Evolutionary conservation across 2,888 invertebrate species (phyloP), one percentile per base, ranked within the genome.

Genomic region (Acleris laterana): DNA sequence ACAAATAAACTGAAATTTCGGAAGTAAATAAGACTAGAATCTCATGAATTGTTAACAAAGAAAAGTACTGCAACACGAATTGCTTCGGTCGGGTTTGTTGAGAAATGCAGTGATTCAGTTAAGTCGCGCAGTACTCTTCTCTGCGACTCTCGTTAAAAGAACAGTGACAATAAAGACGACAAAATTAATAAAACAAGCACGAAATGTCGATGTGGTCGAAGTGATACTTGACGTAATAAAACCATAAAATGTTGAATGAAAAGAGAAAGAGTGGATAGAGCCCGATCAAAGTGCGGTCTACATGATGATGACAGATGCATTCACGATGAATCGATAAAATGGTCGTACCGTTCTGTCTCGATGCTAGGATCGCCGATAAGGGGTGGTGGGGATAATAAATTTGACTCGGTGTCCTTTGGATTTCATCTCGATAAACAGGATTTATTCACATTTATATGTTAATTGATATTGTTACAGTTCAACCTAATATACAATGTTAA

Each of bases 251-350:
- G 72, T 77, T 76, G 63, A 72, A 88, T 84, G 83, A 82, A 89
- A 89, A 87, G 87, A 90, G 85, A 84, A 85, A 83, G 79, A 82
- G 90, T 90, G 91, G 89, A 85, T 80, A 90, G 85, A 87, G 81
- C 80, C 85, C 84, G 85, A 85, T 78, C 71, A 81, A 81, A 74
- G 93, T 92, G 92, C 91, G 87, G 75, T 83, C 91, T 92, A 92
- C 61, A 87, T 90, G 90, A 90, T 91, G 87, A 90, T 90, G 90
- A 90, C 89, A 91, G 89, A 90, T 89, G 92, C 92, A 92, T 92
- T 91, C 92, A 91, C 88, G 90, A 92, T 85, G 84, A 87, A 91
- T 89, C 89, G 89, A 91, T 87, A 90, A 91, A 91, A 88, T 91
- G 89, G 79, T 90, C 84, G 83, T 92, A 92, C 92, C 92, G 91